A percentile compares a stretch with the other conserved stretches of the same genome.
These are phyloP conservation scores for Melieria crassipennis DNA, from an alignment of 2,888 invertebrate species.

Conservation along the genomic window DNA sequence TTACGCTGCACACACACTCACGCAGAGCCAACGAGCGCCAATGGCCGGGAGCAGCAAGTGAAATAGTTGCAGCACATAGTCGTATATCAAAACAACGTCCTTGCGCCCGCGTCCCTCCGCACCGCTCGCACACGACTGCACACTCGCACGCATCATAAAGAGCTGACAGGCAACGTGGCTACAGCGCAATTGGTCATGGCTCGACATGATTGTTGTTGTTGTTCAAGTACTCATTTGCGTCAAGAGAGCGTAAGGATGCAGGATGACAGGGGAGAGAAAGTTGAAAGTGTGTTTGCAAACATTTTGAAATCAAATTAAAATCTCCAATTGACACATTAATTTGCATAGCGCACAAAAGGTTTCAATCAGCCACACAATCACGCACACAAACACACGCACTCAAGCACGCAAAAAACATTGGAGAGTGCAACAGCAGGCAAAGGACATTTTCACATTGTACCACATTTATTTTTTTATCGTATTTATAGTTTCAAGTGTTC, in stretches of 20 bases:
- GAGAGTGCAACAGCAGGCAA: neutral
- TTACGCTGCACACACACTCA: neutral
- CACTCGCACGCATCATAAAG: neutral
- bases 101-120: no score
- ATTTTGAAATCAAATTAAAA: conserved; percentile 60
- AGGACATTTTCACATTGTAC: neutral
- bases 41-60: neutral
- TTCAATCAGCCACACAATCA: conserved; percentile 25
- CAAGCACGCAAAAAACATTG: conserved; percentile 8
- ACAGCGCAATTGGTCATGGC: no score
- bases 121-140: neutral
- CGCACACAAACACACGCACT: neutral
- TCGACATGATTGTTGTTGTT: no score
- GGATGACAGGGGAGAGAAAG: neutral
- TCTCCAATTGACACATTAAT: conserved; percentile 56
- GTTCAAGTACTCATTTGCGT: no score
- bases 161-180: no score
- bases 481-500: conserved; percentile 44
- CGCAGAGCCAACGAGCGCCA: neutral
- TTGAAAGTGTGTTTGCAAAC: conserved; percentile 51
- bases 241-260: neutral
- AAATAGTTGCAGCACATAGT: neutral
- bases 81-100: no score
- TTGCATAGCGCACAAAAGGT: conserved; percentile 43
- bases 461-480: neutral